Percentiles rank a stretch among this genome's conserved stretches.
Conservation (phyloP, 1,140 invertebrate species). For the Wiebesia pumilae region DNA sequence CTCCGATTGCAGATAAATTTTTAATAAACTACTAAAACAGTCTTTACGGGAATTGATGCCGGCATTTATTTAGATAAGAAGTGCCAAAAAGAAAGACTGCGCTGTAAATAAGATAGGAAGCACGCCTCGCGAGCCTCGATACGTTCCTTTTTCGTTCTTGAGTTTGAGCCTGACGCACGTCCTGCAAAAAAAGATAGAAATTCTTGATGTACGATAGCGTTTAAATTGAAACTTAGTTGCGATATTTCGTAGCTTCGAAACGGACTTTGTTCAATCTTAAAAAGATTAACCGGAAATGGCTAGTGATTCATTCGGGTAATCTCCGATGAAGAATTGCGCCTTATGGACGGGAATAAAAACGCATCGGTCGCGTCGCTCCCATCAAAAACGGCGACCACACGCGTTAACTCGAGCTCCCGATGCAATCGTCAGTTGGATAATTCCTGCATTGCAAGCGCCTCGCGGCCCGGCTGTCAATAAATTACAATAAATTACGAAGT, state of each 20-base stretch:
- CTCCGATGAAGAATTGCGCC: too few relatives aligned
- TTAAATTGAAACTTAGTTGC: background rate
- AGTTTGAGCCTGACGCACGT: background rate
- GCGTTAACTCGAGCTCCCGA: too few relatives aligned
- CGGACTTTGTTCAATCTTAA: background rate
- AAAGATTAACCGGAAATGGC: background rate
- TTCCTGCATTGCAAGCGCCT: background rate
- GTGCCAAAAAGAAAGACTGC: constrained; percentile 48
- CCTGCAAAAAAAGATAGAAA: constrained; percentile 12
- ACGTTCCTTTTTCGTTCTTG: background rate
- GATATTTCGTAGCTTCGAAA: background rate
- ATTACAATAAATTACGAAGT: constrained; percentile 27
- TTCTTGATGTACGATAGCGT: background rate
- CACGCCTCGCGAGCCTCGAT: background rate
- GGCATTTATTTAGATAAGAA: constrained; percentile 42
- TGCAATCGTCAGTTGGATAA: constrained; percentile 23
- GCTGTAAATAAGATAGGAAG: constrained; percentile 48
- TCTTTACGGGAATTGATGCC: constrained; percentile 44
- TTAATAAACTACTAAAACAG: constrained; percentile 45
- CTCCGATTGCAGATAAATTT: constrained; percentile 42
- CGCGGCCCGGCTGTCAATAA: background rate
- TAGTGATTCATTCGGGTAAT: too few relatives aligned
- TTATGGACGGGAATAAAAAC: too few relatives aligned
- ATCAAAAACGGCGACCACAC: too few relatives aligned
- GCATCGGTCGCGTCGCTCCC: too few relatives aligned